Conservation (phyloP, 1,140 invertebrate species). For the Thereuonema tuberculata region DNA sequence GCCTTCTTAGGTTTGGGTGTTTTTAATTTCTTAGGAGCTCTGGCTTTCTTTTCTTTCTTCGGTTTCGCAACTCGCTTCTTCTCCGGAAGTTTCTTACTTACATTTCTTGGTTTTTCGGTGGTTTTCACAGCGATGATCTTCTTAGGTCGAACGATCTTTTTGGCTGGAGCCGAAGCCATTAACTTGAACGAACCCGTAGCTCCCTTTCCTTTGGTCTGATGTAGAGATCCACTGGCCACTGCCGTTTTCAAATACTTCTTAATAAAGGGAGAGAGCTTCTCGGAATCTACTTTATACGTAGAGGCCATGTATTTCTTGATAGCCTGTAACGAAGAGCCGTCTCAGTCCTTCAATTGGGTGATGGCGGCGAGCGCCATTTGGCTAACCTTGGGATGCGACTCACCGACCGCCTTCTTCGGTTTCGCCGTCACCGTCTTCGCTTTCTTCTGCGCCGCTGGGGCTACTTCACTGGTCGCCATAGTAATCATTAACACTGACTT, state of each 20-base stretch:
- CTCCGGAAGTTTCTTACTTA: not conserved
- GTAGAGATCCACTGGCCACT: conserved; percentile 16
- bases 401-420: conserved; percentile 17
- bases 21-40: not conserved
- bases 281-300: conserved; percentile 40
- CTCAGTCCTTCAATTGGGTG: conserved; percentile 41
- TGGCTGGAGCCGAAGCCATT: conserved; percentile 1
- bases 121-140: not conserved
- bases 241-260: conserved; percentile 20
- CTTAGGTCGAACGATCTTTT: conserved; percentile 12
- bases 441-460: not conserved
- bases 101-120: not conserved
- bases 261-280: conserved; percentile 17
- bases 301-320: conserved; percentile 48
- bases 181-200: conserved; percentile 22
- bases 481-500: too few species aligned
- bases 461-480: too few species aligned
- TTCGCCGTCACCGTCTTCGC: conserved; percentile 15
- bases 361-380: conserved; percentile 42
- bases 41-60: conserved; percentile 1
- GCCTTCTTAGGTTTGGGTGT: too few species aligned
- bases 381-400: conserved; percentile 27
- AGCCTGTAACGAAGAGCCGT: conserved; percentile 43
- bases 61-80: conserved; percentile 3
- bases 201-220: conserved; percentile 22